A percentile compares a stretch with the other conserved stretches of the same genome.
Evolutionary conservation across 2,797 vertebrate genomes (phyloP).

Genomic region (Hybognathus amarus): DNA sequence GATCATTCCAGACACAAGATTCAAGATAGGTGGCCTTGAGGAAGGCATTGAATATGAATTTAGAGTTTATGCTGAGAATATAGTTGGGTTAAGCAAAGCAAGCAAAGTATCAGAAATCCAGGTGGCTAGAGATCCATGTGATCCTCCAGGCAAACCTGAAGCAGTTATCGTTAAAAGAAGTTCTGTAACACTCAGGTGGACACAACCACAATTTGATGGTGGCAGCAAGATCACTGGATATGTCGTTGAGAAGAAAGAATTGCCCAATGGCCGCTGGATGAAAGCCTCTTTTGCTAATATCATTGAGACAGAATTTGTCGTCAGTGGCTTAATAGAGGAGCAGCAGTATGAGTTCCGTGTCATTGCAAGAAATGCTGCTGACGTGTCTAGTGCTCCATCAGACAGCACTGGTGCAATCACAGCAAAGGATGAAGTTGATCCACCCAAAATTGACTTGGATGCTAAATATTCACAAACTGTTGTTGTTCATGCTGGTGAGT

Average conservation of each 20-base stretch:
- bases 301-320: slow-evolving; percentile 91
- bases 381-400: slow-evolving; percentile 90
- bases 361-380: slow-evolving; percentile 95
- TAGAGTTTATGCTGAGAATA: slow-evolving; percentile 96
- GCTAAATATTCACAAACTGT: slow-evolving; percentile 90
- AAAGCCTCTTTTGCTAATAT: slow-evolving; percentile 97
- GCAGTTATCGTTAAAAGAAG: slow-evolving; percentile 93
- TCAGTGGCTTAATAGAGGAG: slow-evolving; percentile 91
- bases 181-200: slow-evolving; percentile 93
- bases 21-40: slow-evolving; percentile 90
- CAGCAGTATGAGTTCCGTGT: slow-evolving; percentile 95
- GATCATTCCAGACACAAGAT: slow-evolving; percentile 90
- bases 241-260: slow-evolving; percentile 93
- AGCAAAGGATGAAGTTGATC: slow-evolving; percentile 95
- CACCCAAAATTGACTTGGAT: slow-evolving; percentile 93
- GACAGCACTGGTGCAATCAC: slow-evolving; percentile 95
- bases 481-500: slow-evolving; percentile 91
- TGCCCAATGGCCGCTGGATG: slow-evolving; percentile 95
- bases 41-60: slow-evolving; percentile 99
- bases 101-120: slow-evolving; percentile 93
- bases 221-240: slow-evolving; percentile 98
- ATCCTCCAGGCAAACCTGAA: slow-evolving; percentile 93
- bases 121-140: slow-evolving; percentile 93
- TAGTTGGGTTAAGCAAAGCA: slow-evolving; percentile 91
- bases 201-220: slow-evolving; percentile 91